Percentiles rank a stretch among this genome's conserved stretches.
Evolutionary conservation across 1,140 invertebrate genomes (phyloP).

Genomic region (Hestina assimilis): DNA sequence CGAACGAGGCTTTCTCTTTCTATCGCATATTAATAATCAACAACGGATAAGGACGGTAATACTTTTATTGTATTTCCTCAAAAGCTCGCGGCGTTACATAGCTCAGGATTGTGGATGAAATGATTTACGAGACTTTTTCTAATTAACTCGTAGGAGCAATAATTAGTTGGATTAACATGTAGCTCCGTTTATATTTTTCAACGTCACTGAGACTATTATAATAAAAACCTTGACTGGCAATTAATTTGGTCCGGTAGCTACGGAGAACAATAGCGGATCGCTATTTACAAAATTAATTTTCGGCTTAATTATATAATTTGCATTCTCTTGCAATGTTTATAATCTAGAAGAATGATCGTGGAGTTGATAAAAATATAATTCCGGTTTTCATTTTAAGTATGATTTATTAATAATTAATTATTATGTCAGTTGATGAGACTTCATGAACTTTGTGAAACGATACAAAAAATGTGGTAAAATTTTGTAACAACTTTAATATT

Average conservation of each 20-base stretch:
- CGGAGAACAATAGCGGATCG: constrained; percentile 25
- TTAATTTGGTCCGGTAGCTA: constrained; percentile 43
- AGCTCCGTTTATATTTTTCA: constrained; percentile 61
- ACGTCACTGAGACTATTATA: constrained; percentile 53
- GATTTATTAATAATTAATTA: not conserved
- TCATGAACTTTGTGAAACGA: too few relatives aligned
- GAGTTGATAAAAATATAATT: constrained; percentile 6
- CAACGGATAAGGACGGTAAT: constrained; percentile 54
- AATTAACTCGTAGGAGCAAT: constrained; percentile 68
- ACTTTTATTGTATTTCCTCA: constrained; percentile 58
- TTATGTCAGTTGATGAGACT: not conserved
- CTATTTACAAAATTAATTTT: constrained; percentile 19
- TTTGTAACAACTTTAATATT: constrained; percentile 7
- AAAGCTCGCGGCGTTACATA: constrained; percentile 52
- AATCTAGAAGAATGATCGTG: not conserved
- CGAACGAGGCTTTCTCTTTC: constrained; percentile 54
- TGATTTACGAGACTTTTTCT: constrained; percentile 72
- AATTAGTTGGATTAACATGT: constrained; percentile 76
- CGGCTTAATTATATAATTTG: constrained; percentile 17
- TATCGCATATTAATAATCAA: constrained; percentile 27
- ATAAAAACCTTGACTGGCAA: constrained; percentile 30
- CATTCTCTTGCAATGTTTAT: constrained; percentile 3
- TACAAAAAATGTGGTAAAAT: not conserved
- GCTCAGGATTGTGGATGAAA: constrained; percentile 53
- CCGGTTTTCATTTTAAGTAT: too few relatives aligned